phyloP scores from a whole-genome alignment of 2,888 invertebrate species.

The Dascillus cervinus region DNA sequence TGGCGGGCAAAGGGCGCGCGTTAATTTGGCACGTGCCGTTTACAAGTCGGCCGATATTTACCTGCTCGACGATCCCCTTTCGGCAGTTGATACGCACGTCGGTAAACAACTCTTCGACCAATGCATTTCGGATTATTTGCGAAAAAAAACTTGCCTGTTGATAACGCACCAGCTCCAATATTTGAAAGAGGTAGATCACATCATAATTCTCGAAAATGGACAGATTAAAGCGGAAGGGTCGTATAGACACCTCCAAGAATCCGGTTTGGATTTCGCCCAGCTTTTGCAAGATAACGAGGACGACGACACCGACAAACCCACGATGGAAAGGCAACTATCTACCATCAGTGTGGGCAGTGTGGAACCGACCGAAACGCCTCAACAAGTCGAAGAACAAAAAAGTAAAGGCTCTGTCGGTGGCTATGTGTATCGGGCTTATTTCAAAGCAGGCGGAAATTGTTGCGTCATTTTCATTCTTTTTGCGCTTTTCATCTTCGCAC shows the following conservation, averaged over 20 bases:
- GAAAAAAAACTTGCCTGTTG: conserved; percentile 64
- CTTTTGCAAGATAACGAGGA: conserved; percentile 49
- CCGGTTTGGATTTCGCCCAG: conserved; percentile 71
- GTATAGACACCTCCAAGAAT: conserved; percentile 62
- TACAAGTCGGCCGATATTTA: conserved; percentile 83
- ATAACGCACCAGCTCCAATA: conserved; percentile 73
- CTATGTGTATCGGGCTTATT: conserved; percentile 61
- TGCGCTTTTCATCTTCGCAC: conserved; percentile 58
- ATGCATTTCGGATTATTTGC: conserved; percentile 59
- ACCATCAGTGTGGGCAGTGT: conserved; percentile 40
- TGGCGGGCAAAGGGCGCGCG: conserved; percentile 82
- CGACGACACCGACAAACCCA: conserved; percentile 41
- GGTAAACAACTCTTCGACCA: conserved; percentile 82
- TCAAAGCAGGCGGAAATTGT: conserved; percentile 66
- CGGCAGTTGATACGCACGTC: conserved; percentile 90
- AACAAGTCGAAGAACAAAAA: conserved; percentile 51
- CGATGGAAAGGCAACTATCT: conserved; percentile 23
- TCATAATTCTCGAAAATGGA: conserved; percentile 53
- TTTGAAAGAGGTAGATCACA: conserved; percentile 52
- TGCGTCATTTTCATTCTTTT: conserved; percentile 55
- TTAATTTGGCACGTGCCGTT: conserved; percentile 80
- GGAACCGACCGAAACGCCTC: conserved; percentile 34
- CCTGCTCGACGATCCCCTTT: conserved; percentile 82
- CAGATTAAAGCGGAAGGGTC: conserved; percentile 54
- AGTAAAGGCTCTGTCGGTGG: conserved; percentile 50